These are phyloP conservation scores for Helicoverpa armigera DNA, from an alignment of 1,140 invertebrate species.

Conservation along the genomic window DNA sequence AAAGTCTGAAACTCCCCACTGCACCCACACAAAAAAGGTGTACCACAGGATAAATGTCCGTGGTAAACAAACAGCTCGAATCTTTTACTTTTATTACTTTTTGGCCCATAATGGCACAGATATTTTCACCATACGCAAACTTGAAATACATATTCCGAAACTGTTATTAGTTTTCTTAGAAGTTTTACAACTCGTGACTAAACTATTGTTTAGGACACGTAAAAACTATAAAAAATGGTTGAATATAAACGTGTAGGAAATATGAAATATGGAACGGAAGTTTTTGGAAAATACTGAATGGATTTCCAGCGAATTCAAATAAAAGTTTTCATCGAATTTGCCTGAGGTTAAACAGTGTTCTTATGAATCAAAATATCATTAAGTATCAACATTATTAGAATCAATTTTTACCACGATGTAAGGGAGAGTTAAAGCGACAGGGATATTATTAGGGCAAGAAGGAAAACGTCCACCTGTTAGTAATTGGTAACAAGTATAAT, in stretches of 20 bases:
- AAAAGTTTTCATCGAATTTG: slow-evolving; percentile 42
- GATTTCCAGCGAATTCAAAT: slow-evolving; percentile 37
- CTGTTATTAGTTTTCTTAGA: not conserved
- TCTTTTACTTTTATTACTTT: too few relatives aligned
- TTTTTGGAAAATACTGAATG: slow-evolving; percentile 10
- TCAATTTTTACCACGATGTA: not conserved
- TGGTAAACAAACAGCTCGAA: too few relatives aligned
- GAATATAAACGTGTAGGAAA: not conserved
- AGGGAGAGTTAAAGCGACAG: too few relatives aligned
- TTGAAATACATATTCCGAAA: not conserved
- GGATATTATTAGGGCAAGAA: not conserved
- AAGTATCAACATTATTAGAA: slow-evolving; percentile 26
- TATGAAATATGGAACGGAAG: slow-evolving; percentile 1
- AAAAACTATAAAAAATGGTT: slow-evolving; percentile 3
- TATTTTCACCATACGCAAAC: not conserved
- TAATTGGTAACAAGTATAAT: not conserved
- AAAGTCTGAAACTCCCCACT: too few relatives aligned
- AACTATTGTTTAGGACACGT: not conserved
- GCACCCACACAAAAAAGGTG: too few relatives aligned
- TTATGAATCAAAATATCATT: too few relatives aligned
- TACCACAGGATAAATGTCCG: too few relatives aligned
- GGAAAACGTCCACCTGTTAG: not conserved
- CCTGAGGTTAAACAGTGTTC: not conserved
- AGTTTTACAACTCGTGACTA: slow-evolving; percentile 32
- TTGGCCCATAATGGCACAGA: too few relatives aligned